Conservation (phyloP, 2,888 invertebrate species). For the Pyrrhosoma nymphula region DNA sequence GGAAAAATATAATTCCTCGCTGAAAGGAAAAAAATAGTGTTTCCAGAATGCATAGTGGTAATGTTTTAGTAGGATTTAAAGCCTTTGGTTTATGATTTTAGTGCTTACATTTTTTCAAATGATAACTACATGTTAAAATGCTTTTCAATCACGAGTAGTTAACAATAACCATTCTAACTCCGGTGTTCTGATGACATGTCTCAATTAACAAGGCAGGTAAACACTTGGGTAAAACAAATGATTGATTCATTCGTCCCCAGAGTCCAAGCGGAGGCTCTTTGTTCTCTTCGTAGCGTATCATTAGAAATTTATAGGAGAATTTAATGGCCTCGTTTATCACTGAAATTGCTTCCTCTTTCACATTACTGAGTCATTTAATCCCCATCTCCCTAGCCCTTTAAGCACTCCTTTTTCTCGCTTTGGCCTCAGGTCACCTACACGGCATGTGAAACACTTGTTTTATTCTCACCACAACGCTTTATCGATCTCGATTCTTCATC, state of each 20-base stretch:
- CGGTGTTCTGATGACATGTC: background rate
- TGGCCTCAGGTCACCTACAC: background rate
- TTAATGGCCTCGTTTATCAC: background rate
- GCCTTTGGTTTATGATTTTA: too few relatives aligned
- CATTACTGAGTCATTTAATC: background rate
- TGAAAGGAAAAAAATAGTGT: too few relatives aligned
- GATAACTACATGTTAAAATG: too few relatives aligned
- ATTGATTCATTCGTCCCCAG: background rate
- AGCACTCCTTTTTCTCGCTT: background rate
- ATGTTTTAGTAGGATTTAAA: too few relatives aligned
- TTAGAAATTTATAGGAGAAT: conserved; percentile 15
- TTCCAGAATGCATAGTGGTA: too few relatives aligned
- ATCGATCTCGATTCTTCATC: conserved; percentile 18
- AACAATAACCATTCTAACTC: background rate
- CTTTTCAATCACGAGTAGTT: too few relatives aligned
- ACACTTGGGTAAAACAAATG: background rate
- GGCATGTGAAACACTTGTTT: background rate
- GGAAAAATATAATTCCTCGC: too few relatives aligned
- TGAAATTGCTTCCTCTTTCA: background rate
- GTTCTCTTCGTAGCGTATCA: background rate
- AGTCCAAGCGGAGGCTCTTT: background rate
- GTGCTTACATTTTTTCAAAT: too few relatives aligned
- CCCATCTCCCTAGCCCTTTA: background rate
- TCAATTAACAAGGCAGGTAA: too few relatives aligned
- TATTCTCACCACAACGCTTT: background rate